Evolutionary conservation across 2,888 invertebrate species (phyloP), one percentile per base, ranked within the genome.

Genomic region (Clostera curtula): DNA sequence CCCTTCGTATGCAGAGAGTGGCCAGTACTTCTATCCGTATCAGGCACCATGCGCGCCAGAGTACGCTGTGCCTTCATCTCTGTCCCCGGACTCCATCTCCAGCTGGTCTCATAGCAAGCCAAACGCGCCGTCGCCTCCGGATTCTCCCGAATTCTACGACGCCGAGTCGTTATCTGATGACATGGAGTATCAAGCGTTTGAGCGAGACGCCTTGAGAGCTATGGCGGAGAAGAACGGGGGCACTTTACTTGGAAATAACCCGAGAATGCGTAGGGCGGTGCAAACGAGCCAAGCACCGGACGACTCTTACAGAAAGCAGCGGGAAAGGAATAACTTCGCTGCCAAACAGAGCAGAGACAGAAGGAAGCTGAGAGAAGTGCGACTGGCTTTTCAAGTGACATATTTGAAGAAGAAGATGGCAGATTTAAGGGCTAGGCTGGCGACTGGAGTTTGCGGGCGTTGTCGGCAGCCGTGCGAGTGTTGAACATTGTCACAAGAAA

Each of bases 331-430:
- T 66, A 98, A 98, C 66, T 94, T 93, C 40, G 97, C 97, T 0
- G 97, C 97, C 0, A 97, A 97, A 65, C 87, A 96, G 43, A 96
- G 96, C 0, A 85, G 97, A 7, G 97, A 98, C 58, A 90, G 95
- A 1, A 85, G 97, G 29, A 86, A 95, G 43, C 90, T 92, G 13
- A 95, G 96, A 56, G 97, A 98, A 66, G 95, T 97, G 44, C 95
- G 96, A 49, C 90, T 97, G 25, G 95, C 96, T 0, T 91, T 97
- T 19, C 85, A 95, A 31, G 95, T 95, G 1, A 92, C 93, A 0
- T 93, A 90, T 50, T 82, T 97, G 10, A 95, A 97, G 65, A 91
- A 93, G 48, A 95, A 96, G 70, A 93, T 95, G 68, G 84, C 91
- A n/a, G 89, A 91, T 59, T 69, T 96, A 11, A 86, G 89, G 28